A percentile compares a stretch with the other conserved stretches of the same genome.
Evolutionary conservation across 2,888 invertebrate genomes (phyloP).

Genomic region (Eumacrocentrus americanus): DNA sequence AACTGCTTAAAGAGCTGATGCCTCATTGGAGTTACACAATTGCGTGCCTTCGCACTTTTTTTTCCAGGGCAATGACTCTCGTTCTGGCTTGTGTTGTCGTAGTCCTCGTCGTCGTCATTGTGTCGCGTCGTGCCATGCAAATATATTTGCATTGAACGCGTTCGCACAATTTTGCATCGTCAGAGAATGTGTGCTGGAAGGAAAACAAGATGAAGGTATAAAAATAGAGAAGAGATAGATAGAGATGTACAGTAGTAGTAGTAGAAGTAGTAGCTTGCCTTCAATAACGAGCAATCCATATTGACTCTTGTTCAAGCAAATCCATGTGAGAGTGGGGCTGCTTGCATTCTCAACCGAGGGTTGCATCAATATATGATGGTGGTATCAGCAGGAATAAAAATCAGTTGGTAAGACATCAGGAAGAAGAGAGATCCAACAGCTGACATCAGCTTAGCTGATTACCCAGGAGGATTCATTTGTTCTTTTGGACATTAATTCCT

Average conservation of each 20-base stretch:
- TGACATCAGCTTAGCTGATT: conserved; percentile 33
- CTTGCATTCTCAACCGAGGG: too few relatives aligned
- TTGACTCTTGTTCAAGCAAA: too few relatives aligned
- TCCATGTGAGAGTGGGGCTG: too few relatives aligned
- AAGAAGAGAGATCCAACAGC: conserved; percentile 27
- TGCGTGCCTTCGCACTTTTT: conserved; percentile 43
- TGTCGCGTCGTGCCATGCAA: conserved; percentile 36
- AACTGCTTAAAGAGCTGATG: conserved; percentile 50
- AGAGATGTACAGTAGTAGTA: too few relatives aligned
- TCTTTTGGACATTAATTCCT: conserved; percentile 19
- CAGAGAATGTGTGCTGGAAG: conserved; percentile 10
- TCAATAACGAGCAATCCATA: too few relatives aligned
- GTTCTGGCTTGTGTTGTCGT: conserved; percentile 19
- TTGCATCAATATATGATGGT: too few relatives aligned
- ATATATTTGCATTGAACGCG: conserved; percentile 35
- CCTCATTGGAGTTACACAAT: conserved; percentile 36
- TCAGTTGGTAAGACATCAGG: not conserved
- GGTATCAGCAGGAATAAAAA: not conserved
- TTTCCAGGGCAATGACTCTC: conserved; percentile 46
- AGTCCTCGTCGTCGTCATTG: not conserved
- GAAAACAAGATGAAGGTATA: conserved; percentile 3
- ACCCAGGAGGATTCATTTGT: conserved; percentile 39
- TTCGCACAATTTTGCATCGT: conserved; percentile 16
- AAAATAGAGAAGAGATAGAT: not conserved
- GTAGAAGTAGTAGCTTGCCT: too few relatives aligned